Base-by-base conservation (phyloP, 1,140 invertebrate species). In the Euwallacea fornicatus region DNA sequence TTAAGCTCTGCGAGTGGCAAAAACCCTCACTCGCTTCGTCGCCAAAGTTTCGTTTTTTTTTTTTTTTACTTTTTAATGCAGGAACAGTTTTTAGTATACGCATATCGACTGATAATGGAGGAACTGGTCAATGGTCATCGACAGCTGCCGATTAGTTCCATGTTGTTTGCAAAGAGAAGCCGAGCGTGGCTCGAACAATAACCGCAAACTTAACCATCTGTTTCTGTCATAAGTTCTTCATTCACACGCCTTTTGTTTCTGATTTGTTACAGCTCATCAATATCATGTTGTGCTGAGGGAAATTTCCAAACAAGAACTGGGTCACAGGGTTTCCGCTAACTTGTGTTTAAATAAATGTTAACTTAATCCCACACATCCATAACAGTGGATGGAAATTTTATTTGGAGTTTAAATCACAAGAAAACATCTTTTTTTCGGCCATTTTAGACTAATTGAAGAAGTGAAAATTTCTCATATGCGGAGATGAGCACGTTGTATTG, bases 221-320 rank as follows among this genome's bases (percentile, higher is more conserved):
- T 50, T 50, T 50, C 46, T 50, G 46, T 50, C 46, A 50, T 10
- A 33, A 50, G 46, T 50, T 50, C 46, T 50, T 50, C 46, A 50
- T 50, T 10, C 46, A 50, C 46, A 50, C 46, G 46, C 46, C 9
- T 50, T 50, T 13, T 10, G 46, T 50, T 50, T 11, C 46, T 50
- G 13, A 50, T 50, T 50, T 13, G 46, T 50, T 50, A 50, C 13
- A 50, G 21, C 21, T 33, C 21, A 33, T 33, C 21, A 33, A 33
- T 33, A 33, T 33, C 21, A 4, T 33, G 21, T 33, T 33, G 21
- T 33, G 4, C 21, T 33, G 21, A 33, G 21, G 21, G 4, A 33
- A 33, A 33, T 33, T 33, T 33, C 21, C 21, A 33, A 33, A 33
- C 21, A 33, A 33, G 21, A 33, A 33, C 21, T 33, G 21, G 21